Percentiles rank a stretch among this genome's conserved stretches.
phyloP scores from a whole-genome alignment of 1,140 invertebrate genomes.

The Oscheius sp. region DNA sequence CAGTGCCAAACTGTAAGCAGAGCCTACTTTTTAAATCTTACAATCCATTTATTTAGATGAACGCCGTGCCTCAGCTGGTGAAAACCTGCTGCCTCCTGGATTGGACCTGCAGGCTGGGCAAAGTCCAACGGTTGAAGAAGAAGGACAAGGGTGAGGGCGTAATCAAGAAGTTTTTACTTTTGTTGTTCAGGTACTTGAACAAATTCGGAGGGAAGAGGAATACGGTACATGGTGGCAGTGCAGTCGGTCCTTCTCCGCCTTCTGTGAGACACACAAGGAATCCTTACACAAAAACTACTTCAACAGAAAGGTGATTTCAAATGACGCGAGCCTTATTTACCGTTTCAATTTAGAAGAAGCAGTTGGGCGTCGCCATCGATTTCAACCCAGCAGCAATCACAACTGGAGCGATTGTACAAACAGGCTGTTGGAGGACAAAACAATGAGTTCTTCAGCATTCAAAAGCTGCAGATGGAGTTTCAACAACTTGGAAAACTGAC shows the following conservation, averaged over 20 bases:
- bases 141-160: slow-evolving; percentile 13
- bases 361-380: slow-evolving; percentile 39
- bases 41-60: slow-evolving; percentile 46
- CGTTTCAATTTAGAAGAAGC: slow-evolving; percentile 26
- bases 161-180: neutral
- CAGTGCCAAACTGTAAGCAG: slow-evolving; percentile 17
- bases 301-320: slow-evolving; percentile 7
- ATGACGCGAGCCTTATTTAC: neutral
- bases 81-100: slow-evolving; percentile 26
- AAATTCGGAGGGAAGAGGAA: slow-evolving; percentile 51
- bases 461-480: slow-evolving; percentile 57
- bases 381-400: slow-evolving; percentile 2
- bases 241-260: slow-evolving; percentile 17
- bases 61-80: slow-evolving; percentile 54
- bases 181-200: slow-evolving; percentile 39
- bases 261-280: slow-evolving; percentile 21
- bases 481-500: slow-evolving; percentile 42
- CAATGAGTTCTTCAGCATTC: slow-evolving; percentile 40
- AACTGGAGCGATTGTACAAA: slow-evolving; percentile 30
- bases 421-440: slow-evolving; percentile 6
- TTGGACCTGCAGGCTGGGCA: slow-evolving; percentile 5
- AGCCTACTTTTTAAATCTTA: too few species aligned
- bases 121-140: slow-evolving; percentile 26
- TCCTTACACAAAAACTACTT: slow-evolving; percentile 21
- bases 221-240: slow-evolving; percentile 41